Evolutionary conservation across 2,888 invertebrate genomes (phyloP).

Genomic region (Autographa gamma): DNA sequence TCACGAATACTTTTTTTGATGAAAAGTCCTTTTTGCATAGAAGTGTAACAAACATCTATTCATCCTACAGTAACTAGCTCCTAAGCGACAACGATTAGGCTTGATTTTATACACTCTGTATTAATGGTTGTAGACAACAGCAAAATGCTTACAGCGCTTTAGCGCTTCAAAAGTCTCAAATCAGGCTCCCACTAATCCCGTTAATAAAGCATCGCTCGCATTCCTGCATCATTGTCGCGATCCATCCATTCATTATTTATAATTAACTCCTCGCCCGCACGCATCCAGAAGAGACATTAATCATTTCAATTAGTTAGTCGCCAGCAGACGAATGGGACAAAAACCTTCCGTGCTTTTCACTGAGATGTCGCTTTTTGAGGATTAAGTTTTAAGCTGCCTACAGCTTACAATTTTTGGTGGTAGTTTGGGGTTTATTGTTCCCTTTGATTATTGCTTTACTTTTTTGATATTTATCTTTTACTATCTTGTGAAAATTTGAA

Average conservation of each 20-base stretch:
- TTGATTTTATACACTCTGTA: no score
- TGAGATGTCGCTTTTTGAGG: slow-evolving; percentile 34
- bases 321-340: slow-evolving; percentile 55
- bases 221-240: slow-evolving; percentile 44
- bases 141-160: not conserved
- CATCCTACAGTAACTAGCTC: no score
- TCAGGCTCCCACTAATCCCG: slow-evolving; percentile 32
- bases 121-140: no score
- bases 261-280: slow-evolving; percentile 72
- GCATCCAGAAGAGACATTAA: slow-evolving; percentile 70
- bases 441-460: not conserved
- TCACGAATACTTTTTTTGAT: no score
- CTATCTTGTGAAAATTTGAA: not conserved
- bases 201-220: slow-evolving; percentile 41
- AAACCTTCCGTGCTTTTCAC: slow-evolving; percentile 51
- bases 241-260: slow-evolving; percentile 79
- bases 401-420: not conserved
- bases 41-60: no score
- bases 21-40: no score
- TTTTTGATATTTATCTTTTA: not conserved
- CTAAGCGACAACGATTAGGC: no score
- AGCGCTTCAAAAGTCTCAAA: slow-evolving; percentile 27
- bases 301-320: slow-evolving; percentile 76
- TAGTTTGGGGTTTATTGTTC: slow-evolving; percentile 11
- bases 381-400: slow-evolving; percentile 36